Conservation (phyloP, 2,113 vertebrate species). For the Kryptolebias marmoratus region DNA sequence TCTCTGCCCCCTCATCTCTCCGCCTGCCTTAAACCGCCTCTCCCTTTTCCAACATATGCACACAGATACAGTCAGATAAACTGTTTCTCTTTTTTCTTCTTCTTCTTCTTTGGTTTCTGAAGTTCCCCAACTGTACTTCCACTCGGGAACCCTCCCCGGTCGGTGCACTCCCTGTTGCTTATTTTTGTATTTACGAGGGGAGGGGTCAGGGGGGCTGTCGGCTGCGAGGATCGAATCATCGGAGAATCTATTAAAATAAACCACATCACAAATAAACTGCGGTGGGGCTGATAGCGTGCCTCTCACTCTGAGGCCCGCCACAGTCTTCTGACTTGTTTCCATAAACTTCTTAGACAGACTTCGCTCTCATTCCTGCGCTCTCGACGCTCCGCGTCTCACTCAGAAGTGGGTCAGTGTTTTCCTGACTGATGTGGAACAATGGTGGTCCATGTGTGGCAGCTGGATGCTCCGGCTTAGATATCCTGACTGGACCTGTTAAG, state of each 20-base stretch:
- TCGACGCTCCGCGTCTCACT: not conserved
- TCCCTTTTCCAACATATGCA: slow-evolving; percentile 10
- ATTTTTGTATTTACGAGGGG: slow-evolving; percentile 62
- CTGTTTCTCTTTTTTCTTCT: slow-evolving; percentile 24
- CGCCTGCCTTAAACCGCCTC: slow-evolving; percentile 16
- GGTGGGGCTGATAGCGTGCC: slow-evolving; percentile 32
- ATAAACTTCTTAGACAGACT: slow-evolving; percentile 29
- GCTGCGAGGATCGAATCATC: slow-evolving; percentile 42
- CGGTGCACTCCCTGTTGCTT: slow-evolving; percentile 37
- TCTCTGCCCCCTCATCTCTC: slow-evolving; percentile 53
- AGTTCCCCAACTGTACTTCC: slow-evolving; percentile 34
- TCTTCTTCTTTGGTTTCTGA: slow-evolving; percentile 18
- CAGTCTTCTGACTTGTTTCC: slow-evolving; percentile 29
- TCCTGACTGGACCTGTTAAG: slow-evolving; percentile 21
- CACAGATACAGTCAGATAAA: slow-evolving; percentile 50
- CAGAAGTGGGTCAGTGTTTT: slow-evolving; percentile 12
- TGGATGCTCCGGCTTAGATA: slow-evolving; percentile 33
- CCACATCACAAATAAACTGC: slow-evolving; percentile 58
- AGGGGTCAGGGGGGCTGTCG: slow-evolving; percentile 39
- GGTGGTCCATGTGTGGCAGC: slow-evolving; percentile 37
- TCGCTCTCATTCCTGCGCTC: not conserved
- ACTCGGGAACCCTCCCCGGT: slow-evolving; percentile 53
- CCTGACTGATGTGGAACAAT: slow-evolving; percentile 22
- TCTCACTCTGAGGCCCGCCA: slow-evolving; percentile 39
- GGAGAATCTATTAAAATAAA: slow-evolving; percentile 59